Conservation (phyloP, 2,888 invertebrate species). For the Mythimna lalbum region DNA sequence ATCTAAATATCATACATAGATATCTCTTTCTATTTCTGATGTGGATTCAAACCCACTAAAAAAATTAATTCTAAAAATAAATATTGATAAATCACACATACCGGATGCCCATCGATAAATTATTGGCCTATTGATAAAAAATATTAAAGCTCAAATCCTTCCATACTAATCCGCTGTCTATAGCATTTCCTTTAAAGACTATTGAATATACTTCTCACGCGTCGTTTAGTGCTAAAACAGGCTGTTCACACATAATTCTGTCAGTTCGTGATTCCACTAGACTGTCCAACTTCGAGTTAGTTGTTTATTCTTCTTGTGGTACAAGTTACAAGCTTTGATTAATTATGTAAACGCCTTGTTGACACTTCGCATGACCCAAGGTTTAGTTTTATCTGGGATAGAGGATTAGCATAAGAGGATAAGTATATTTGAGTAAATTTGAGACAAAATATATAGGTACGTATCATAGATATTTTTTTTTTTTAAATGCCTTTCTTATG, state of each 20-base stretch:
- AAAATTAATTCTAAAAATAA: constrained; percentile 14
- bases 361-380: no score
- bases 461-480: no score
- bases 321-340: constrained; percentile 28
- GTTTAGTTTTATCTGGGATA: no score
- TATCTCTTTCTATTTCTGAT: no score
- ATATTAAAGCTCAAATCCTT: constrained; percentile 20
- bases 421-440: no score
- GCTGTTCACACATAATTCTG: constrained; percentile 58
- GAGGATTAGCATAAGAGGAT: no score
- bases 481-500: no score
- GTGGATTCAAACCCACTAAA: neutral
- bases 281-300: constrained; percentile 49
- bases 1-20: no score
- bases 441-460: no score
- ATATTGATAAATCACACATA: constrained; percentile 8
- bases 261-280: constrained; percentile 56
- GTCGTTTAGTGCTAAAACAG: constrained; percentile 45
- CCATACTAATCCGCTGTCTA: constrained; percentile 19
- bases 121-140: constrained; percentile 14
- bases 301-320: constrained; percentile 46
- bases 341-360: neutral
- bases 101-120: constrained; percentile 39
- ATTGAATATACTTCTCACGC: constrained; percentile 54
- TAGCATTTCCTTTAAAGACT: constrained; percentile 27